Percentiles rank a stretch among this genome's conserved stretches.
phyloP scores from a whole-genome alignment of 1,140 invertebrate species.

The Drosophila sechellia region DNA sequence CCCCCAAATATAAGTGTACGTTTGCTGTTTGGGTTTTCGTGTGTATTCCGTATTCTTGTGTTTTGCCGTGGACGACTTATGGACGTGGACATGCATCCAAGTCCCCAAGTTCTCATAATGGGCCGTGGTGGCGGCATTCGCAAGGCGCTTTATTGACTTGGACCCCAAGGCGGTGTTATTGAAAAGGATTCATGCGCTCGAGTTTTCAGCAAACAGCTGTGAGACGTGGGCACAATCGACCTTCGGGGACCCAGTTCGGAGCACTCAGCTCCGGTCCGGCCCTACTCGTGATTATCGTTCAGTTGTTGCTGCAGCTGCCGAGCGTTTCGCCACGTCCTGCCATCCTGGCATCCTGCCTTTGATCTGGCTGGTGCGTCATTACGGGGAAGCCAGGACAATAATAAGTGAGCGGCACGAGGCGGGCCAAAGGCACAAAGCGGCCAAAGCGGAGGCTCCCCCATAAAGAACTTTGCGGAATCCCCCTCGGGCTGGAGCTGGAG shows the following conservation, averaged over 20 bases:
- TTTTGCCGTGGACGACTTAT: constrained; percentile 15
- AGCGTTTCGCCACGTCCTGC: constrained; percentile 19
- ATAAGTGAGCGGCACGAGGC: constrained; percentile 53
- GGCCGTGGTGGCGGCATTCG: constrained; percentile 23
- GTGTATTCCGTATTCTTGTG: background rate
- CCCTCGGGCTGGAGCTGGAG: constrained; percentile 19
- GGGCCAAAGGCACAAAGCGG: constrained; percentile 64
- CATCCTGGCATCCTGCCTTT: constrained; percentile 57
- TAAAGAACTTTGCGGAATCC: constrained; percentile 50
- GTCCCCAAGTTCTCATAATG: constrained; percentile 51
- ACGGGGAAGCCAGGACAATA: constrained; percentile 52
- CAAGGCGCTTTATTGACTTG: constrained; percentile 65
- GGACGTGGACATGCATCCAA: constrained; percentile 33
- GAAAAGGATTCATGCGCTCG: constrained; percentile 66
- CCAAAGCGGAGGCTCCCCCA: constrained; percentile 41
- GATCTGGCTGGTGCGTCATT: constrained; percentile 63
- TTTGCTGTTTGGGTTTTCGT: constrained; percentile 9
- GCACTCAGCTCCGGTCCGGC: constrained; percentile 6
- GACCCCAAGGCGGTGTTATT: constrained; percentile 58
- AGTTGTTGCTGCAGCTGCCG: constrained; percentile 56
- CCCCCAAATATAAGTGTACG: constrained; percentile 41
- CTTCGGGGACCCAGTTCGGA: constrained; percentile 54
- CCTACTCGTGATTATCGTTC: constrained; percentile 58
- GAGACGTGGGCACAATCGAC: constrained; percentile 58
- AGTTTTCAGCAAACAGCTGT: constrained; percentile 55